Base-by-base conservation (phyloP, 2,113 vertebrate genomes). In the Acanthisitta chloris region DNA sequence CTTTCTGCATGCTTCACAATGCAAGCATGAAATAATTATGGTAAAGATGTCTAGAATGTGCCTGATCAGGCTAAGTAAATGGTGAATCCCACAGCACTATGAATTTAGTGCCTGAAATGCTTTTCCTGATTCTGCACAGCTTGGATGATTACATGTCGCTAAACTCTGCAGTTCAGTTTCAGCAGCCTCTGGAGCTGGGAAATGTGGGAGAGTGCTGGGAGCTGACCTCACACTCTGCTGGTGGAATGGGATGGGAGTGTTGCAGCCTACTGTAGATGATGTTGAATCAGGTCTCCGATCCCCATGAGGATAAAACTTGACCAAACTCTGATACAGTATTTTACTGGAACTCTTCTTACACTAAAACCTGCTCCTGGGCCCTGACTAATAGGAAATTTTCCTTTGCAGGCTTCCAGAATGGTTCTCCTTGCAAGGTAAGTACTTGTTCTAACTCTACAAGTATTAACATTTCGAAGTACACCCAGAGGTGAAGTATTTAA, bases 221-320 rank as follows among this genome's bases (percentile, higher is more conserved):
- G 28, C 2, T 66, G 10, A 29, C 43, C 81, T 54, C 33, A 11
- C 3, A 10, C 1, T 4, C 3, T 9, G 2, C 6, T 33, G 61
- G 57, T 24, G 73, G 58, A 43, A 54, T 29, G 31, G 40, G 9
- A 2, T n/a, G 33, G 42, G 14, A 66, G 23, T 34, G 33, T 38
- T 77, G 54, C 26, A 31, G 9, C 6, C 12, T 58, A 13, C 97
- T 97, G 97, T 97, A 97, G 6, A 95, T 97, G 97, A 97, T 97
- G 97, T 64, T 96, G 96, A 97, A 97, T 97, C 96, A 97, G 97
- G 96, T 97, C 97, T 94, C 97, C 96, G 97, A 97, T 96, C 81
- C 58, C 29, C 20, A 5, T 97, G 97, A 97, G 94, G 96, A 96
- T 45, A 90, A 88, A 92, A 79, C 21, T 66, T 86, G 42, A 95